phyloP scores from a whole-genome alignment of 2,888 invertebrate species.

The Tiliacea aurago region DNA sequence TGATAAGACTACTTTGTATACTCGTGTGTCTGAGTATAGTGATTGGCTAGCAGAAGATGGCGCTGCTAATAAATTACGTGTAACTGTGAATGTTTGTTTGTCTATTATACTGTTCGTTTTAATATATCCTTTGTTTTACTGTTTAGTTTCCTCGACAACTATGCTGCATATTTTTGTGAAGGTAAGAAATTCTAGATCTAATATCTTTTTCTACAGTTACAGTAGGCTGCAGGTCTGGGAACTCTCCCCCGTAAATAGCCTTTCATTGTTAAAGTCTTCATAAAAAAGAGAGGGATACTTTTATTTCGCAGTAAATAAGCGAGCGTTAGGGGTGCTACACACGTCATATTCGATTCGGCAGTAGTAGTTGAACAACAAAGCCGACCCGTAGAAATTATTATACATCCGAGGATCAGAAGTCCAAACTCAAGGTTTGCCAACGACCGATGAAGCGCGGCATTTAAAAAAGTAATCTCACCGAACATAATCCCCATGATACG shows the following conservation, averaged over 20 bases:
- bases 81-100: constrained; percentile 45
- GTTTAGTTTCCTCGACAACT: background rate
- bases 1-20: constrained; percentile 76
- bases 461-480: too few relatives aligned
- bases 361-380: too few relatives aligned
- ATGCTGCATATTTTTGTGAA: background rate
- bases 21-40: constrained; percentile 66
- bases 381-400: too few relatives aligned
- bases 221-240: too few relatives aligned
- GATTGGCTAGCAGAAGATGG: constrained; percentile 72
- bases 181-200: too few relatives aligned
- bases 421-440: too few relatives aligned
- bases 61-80: constrained; percentile 31
- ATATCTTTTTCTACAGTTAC: background rate
- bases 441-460: too few relatives aligned
- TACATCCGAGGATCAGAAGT: too few relatives aligned
- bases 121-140: constrained; percentile 76
- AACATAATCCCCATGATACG: too few relatives aligned
- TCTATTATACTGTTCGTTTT: constrained; percentile 70
- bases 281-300: background rate
- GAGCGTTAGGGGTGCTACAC: background rate
- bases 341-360: too few relatives aligned
- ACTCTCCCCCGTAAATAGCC: too few relatives aligned
- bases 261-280: background rate
- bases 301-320: background rate